Conservation (phyloP, 2,113 vertebrate species). For the Triplophysa siluroides region DNA sequence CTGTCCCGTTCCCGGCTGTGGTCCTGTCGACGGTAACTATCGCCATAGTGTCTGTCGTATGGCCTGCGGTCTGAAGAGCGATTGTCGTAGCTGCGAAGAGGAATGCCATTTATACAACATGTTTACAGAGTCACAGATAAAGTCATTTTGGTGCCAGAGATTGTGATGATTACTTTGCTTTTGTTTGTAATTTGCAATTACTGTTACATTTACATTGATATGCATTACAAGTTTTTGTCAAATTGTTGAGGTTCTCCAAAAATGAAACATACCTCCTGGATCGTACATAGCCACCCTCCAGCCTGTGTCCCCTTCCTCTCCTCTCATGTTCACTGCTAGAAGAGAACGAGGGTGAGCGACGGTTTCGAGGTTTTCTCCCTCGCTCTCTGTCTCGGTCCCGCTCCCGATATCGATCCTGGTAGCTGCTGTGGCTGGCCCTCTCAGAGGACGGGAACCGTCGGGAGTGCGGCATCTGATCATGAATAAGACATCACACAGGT, state of each 20-base stretch:
- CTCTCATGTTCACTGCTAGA: constrained; percentile 78
- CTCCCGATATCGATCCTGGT: constrained; percentile 86
- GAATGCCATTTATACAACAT: too few relatives aligned
- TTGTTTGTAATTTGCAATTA: too few relatives aligned
- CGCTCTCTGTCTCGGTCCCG: constrained; percentile 86
- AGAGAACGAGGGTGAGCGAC: constrained; percentile 85
- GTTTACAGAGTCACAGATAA: too few relatives aligned
- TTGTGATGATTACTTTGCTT: too few relatives aligned
- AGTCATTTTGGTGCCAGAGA: too few relatives aligned
- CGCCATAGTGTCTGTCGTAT: constrained; percentile 86
- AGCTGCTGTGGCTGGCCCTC: constrained; percentile 91
- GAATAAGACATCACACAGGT: not conserved
- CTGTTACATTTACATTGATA: too few relatives aligned
- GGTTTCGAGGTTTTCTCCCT: constrained; percentile 83
- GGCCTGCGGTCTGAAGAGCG: constrained; percentile 83
- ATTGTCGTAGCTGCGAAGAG: constrained; percentile 80
- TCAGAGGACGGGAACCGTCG: constrained; percentile 91
- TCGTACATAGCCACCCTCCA: constrained; percentile 68
- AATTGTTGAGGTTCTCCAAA: not conserved
- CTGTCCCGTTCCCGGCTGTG: constrained; percentile 84
- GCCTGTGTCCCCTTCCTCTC: constrained; percentile 66
- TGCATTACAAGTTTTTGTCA: too few relatives aligned
- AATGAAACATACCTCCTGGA: constrained; percentile 69
- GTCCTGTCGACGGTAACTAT: constrained; percentile 84
- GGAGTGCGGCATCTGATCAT: constrained; percentile 90